Evolutionary conservation across 1,140 invertebrate species (phyloP), one percentile per base, ranked within the genome.

Genomic region (Muscidifurax raptorellus): DNA sequence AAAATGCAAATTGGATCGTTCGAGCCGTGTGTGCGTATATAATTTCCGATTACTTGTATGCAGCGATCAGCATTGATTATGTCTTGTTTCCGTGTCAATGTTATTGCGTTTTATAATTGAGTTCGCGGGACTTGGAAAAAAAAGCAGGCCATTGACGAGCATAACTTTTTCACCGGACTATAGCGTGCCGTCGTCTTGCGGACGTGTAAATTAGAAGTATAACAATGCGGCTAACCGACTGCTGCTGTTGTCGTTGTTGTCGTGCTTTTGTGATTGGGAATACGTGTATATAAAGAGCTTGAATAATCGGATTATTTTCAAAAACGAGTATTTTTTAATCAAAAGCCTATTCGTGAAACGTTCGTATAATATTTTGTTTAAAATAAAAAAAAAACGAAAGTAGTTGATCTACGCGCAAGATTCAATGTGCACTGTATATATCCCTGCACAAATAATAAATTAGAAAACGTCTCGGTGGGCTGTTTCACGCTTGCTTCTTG

Each of bases 61-160:
- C 22, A 7, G 22, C 52, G 18, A 52, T 52, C 13, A 18, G 52
- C 15, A 59, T 59, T 59, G 28, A 69, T 69, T 30, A 10, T 10
- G 67, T 0, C 0, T 69, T 30, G 25, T 30, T 27, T 30, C 28
- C 71, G 28, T 25, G 71, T 74, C 71, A 74, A 74, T 74, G 71
- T 74, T 36, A 74, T 74, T 74, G 71, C 71, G 71, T 30, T 18
- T 74, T 74, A 59, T n/a, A 59, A 59, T 74, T 15, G 32, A 74
- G 22, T 40, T 36, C 71, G 71, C 22, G 32, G 28, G 5, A 28
- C 22, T 15, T 7, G 9, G 22, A 10, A 10, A 32, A 40, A 25
- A 22, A 74, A 74, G 27, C 71, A 40, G 71, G 69, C 30, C 27
- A 71, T 71, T 32, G 69, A 30, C 69, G 30, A 32, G 2, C 18